Base-by-base conservation (phyloP, 2,113 vertebrate species). In the Mixornis gularis region DNA sequence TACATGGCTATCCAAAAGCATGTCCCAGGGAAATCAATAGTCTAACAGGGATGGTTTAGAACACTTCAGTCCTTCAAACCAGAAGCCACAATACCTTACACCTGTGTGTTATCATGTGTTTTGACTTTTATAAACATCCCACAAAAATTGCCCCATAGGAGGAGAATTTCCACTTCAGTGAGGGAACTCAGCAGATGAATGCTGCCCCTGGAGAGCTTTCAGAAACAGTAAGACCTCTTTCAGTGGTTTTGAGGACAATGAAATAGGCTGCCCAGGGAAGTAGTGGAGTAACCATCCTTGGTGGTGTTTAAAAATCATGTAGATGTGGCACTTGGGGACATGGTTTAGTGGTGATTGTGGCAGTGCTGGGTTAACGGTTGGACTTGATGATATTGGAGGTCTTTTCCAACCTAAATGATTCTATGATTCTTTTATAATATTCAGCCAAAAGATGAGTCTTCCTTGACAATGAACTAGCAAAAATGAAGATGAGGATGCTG, bases 291-390 rank as follows among this genome's bases (percentile, higher is more conserved):
- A 26, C 7, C 29, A 70, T 27, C 26, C 43, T 40, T 72, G 69
- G 13, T 44, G 10, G 7, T 52, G 10, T 74, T 92, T 44, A 27
- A 46, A 83, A 83, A 26, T 29, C 7, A 1, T 4, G 13, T 62
- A 41, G 20, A 36, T 51, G 22, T 74, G 81, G 32, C 26, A n/a
- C 13, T 1, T 74, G 22, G 10, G 40, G 36, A 65, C 36, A 55
- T 13, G 40, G 53, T 21, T 80, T 66, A 26, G 36, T 26, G 22
- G 36, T 56, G 38, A 30, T n/a, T 0, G 2, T 85, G 46, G 10
- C 32, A 56, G 20, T 36, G 20, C 18, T 65, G 55, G 24, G 10
- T 69, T 64, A 44, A 72, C 0, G 0, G 17, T 12, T 64, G 36
- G 51, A 65, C 24, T 65, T 17, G 10, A 58, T 49, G 15, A 64